Percentiles rank a stretch among this genome's conserved stretches.
Evolutionary conservation across 1,140 invertebrate genomes (phyloP).

Genomic region (Neocloeon triangulifer): DNA sequence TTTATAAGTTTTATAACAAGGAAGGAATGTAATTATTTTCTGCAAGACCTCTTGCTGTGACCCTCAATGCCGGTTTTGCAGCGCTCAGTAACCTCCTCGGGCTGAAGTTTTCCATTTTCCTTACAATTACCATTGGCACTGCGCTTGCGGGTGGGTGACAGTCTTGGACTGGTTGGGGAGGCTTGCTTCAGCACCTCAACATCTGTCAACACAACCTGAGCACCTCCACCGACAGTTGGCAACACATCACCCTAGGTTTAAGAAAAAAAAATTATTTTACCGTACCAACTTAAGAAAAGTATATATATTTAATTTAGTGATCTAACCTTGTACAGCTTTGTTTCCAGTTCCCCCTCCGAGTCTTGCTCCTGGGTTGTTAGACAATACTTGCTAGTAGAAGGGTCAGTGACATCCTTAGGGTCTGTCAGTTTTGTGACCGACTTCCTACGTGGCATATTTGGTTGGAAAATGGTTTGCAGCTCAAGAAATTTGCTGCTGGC

Average conservation of each 20-base stretch:
- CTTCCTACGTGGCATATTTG: constrained; percentile 50
- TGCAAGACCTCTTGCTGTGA: constrained; percentile 7
- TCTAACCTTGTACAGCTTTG: constrained; percentile 71
- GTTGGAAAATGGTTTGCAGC: constrained; percentile 71
- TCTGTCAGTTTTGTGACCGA: constrained; percentile 56
- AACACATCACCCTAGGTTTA: constrained; percentile 57
- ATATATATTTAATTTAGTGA: constrained; percentile 4
- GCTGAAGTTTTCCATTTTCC: too few species aligned
- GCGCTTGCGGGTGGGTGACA: constrained; percentile 6
- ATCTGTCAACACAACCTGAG: constrained; percentile 88
- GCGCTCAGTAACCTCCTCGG: constrained; percentile 1
- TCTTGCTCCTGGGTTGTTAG: constrained; percentile 79
- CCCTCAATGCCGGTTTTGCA: constrained; percentile 10
- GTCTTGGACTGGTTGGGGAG: constrained; percentile 54
- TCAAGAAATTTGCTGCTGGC: constrained; percentile 35
- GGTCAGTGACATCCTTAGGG: constrained; percentile 42
- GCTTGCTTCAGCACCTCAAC: constrained; percentile 75
- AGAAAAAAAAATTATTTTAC: constrained; percentile 3
- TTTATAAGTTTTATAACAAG: too few species aligned
- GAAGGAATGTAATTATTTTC: constrained; percentile 1
- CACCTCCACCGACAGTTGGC: constrained; percentile 77
- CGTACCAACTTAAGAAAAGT: not conserved
- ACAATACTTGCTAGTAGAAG: constrained; percentile 68
- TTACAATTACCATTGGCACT: constrained; percentile 1
- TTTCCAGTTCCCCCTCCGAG: constrained; percentile 76